Evolutionary conservation across 1,140 invertebrate species (phyloP).

Genomic region (Apocrypta bakeri): DNA sequence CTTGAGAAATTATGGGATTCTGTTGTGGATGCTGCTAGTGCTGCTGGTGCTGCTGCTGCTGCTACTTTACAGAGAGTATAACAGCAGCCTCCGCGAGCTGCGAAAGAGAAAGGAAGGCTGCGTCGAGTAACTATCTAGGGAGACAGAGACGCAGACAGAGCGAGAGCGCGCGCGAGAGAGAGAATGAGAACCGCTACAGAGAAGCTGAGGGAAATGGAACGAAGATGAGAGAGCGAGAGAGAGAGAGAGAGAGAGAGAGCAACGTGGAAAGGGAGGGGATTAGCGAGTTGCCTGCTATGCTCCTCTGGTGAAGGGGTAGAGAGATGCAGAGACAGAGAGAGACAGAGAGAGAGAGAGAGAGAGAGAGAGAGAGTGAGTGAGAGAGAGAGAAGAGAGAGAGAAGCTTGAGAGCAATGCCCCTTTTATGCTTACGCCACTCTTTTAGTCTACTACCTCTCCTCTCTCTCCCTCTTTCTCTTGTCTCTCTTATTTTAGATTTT

Average conservation of each 20-base stretch:
- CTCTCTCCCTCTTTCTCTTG: background rate
- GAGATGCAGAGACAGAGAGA: constrained; percentile 14
- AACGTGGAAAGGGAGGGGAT: constrained; percentile 31
- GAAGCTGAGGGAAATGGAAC: constrained; percentile 43
- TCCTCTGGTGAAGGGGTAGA: constrained; percentile 27
- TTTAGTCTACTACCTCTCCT: background rate
- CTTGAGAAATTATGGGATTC: background rate
- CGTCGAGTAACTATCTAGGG: constrained; percentile 29
- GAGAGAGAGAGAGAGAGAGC: background rate
- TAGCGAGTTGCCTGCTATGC: constrained; percentile 27
- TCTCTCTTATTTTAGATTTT: background rate
- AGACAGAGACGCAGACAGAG: constrained; percentile 4
- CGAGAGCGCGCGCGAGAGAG: too few relatives aligned
- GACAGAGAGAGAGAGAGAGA: background rate
- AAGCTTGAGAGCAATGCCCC: constrained; percentile 35
- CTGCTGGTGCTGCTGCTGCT: constrained; percentile 5
- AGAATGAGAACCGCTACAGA: constrained; percentile 18
- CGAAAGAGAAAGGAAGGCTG: constrained; percentile 45
- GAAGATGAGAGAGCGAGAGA: constrained; percentile 38
- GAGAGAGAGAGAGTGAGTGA: background rate
- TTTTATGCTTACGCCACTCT: constrained; percentile 41
- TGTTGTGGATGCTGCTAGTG: constrained; percentile 34
- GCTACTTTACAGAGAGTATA: background rate
- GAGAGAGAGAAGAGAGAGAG: background rate
- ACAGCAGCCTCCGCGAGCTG: constrained; percentile 8